Percentiles rank a stretch among this genome's conserved stretches.
phyloP scores from a whole-genome alignment of 53 echinoderm and acorn worm genomes.

The Astropecten irregularis region DNA sequence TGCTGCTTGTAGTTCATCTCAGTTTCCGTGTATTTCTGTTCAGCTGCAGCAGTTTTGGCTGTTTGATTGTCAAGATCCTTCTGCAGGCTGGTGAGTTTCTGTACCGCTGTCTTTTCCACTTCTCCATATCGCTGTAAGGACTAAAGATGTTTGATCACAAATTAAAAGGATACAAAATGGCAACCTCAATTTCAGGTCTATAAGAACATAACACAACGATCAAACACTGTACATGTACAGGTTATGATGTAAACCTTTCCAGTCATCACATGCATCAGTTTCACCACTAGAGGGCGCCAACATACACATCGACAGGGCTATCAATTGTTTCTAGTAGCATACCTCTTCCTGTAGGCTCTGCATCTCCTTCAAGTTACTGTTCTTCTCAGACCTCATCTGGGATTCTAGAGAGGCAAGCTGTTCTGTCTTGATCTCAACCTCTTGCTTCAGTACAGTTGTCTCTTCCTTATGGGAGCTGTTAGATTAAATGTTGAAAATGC shows the following conservation, averaged over 20 bases:
- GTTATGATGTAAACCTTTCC: too few species aligned
- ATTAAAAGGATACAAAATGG: too few species aligned
- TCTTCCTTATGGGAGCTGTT: neutral
- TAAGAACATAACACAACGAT: too few species aligned
- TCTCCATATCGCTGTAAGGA: slow-evolving; percentile 10
- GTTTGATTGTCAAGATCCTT: slow-evolving; percentile 2
- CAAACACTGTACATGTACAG: too few species aligned
- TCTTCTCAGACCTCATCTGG: slow-evolving; percentile 19
- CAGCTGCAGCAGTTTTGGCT: neutral
- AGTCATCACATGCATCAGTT: too few species aligned
- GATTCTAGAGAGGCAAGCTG: neutral
- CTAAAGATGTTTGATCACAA: too few species aligned
- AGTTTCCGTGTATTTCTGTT: neutral
- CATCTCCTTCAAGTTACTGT: slow-evolving; percentile 27
- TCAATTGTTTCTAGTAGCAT: too few species aligned
- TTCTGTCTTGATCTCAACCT: neutral
- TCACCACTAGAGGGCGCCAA: too few species aligned
- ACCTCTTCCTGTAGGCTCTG: slow-evolving; percentile 40
- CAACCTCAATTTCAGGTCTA: too few species aligned
- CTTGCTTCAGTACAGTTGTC: neutral
- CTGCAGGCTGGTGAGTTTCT: slow-evolving; percentile 5
- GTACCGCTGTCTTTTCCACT: neutral
- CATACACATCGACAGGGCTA: too few species aligned
- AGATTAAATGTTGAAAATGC: neutral
- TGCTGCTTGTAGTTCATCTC: too few species aligned